Evolutionary conservation across 64 coral and sea anemone species (phyloP).

Genomic region (Pachyseris speciosa): DNA sequence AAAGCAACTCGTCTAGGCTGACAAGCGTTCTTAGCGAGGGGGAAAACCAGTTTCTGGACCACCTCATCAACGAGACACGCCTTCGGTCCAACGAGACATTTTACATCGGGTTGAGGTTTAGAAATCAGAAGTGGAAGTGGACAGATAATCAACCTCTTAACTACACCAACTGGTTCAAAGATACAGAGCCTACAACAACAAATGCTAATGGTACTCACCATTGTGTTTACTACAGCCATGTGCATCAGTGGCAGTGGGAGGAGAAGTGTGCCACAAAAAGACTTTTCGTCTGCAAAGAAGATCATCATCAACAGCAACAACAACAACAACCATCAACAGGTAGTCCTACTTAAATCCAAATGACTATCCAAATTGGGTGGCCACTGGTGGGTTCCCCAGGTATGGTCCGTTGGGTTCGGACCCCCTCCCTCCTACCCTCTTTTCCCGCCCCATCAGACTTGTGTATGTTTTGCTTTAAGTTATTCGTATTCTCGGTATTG

Average conservation of each 20-base stretch:
- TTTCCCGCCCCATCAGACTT: too few relatives aligned
- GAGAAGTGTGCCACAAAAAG: background rate
- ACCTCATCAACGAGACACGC: background rate
- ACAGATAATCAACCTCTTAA: background rate
- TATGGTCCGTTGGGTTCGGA: background rate
- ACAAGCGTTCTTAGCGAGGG: background rate
- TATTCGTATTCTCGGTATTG: too few relatives aligned
- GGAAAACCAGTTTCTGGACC: background rate
- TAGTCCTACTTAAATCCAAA: background rate
- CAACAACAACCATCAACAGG: background rate
- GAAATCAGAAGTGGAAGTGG: background rate
- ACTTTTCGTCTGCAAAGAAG: slow-evolving; percentile 12
- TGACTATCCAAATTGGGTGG: background rate
- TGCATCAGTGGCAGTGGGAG: background rate
- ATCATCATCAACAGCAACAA: background rate
- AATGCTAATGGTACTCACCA: too few relatives aligned
- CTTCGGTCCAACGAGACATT: background rate
- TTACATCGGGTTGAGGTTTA: background rate
- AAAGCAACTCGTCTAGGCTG: background rate
- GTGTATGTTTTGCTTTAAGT: too few relatives aligned
- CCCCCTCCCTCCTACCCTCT: too few relatives aligned
- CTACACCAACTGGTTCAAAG: slow-evolving; percentile 24
- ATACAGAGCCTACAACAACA: background rate
- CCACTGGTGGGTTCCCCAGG: too few relatives aligned
- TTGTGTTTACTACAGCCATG: slow-evolving; percentile 15